Evolutionary conservation across 2,888 invertebrate genomes (phyloP), one percentile per base, ranked within the genome.

Genomic region (Sminthurides aquaticus): DNA sequence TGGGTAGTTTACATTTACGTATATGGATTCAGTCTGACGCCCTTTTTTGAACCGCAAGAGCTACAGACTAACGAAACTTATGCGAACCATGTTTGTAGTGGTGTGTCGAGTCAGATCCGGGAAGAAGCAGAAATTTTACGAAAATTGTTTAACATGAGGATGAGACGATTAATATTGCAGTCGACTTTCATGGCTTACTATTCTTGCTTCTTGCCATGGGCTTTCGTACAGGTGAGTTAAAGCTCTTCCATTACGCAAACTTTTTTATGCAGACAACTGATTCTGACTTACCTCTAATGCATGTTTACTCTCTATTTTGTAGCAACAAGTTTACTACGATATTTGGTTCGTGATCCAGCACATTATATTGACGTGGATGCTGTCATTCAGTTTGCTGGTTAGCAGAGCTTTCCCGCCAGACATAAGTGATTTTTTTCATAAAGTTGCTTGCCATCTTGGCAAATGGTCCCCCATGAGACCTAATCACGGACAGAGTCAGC

Each of bases 401-500:
- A 83, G 85, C 3, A 89, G 74, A 66, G 70, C 71, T 28, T 72
- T 74, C 55, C 70, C 71, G 58, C 74, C 74, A 22, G 72, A 74
- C 27, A 71, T 73, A 49, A 73, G 91, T 76, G 96, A 98, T 81
- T 86, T 90, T 43, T 81, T 96, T 67, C 97, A 98, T 79, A 84
- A 91, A 75, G 88, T 93, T 66, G 89, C 95, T 0, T 79, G 90
- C 57, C 97, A 98, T 80, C 83, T 97, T 57, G 96, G 96, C 2
- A 81, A 84, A 65, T 93, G 92, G 87, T 82, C 83, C 34, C 80
- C 83, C 75, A 79, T 86, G 29, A 79, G 84, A 26, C 81, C 82
- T 64, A 81, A 81, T 62, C 84, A 85, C 74, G 80, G 83, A 2
- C 83, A 84, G 1, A 82, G 70, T 66, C 60, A 67, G 22, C 54